Percentiles rank a stretch among this genome's conserved stretches.
Evolutionary conservation across 2,113 vertebrate species (phyloP).

Genomic region (Psammodynastes pulverulentus): DNA sequence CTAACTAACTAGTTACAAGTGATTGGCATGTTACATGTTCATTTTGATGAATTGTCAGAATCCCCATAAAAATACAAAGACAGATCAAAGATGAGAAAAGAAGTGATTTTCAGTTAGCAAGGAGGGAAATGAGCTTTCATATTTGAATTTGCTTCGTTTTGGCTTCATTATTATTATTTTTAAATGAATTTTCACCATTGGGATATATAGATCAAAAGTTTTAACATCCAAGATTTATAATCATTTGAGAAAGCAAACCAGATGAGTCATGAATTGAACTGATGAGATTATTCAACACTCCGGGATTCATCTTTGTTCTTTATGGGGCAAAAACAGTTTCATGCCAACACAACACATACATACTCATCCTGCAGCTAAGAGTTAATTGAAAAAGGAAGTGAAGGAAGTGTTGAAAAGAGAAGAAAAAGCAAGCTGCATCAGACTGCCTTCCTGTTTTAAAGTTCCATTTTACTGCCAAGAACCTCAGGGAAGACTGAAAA

Average conservation of each 20-base stretch:
- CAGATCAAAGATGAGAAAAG: neutral
- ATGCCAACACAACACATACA: neutral
- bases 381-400: constrained; percentile 66
- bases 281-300: neutral
- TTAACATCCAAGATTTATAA: neutral
- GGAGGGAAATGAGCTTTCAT: neutral
- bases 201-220: neutral
- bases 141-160: neutral
- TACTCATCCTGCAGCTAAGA: constrained; percentile 7
- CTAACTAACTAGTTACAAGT: neutral
- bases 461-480: constrained; percentile 17
- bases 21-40: too few relatives aligned
- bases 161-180: neutral
- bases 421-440: neutral
- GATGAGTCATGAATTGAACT: neutral
- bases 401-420: constrained; percentile 51
- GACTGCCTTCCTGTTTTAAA: constrained; percentile 37
- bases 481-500: neutral
- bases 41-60: neutral
- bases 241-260: neutral
- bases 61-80: neutral
- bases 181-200: neutral
- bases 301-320: neutral
- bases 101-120: neutral
- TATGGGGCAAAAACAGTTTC: constrained; percentile 11